Conservation (phyloP, 2,888 invertebrate genomes). For the Orthosia gothica region DNA sequence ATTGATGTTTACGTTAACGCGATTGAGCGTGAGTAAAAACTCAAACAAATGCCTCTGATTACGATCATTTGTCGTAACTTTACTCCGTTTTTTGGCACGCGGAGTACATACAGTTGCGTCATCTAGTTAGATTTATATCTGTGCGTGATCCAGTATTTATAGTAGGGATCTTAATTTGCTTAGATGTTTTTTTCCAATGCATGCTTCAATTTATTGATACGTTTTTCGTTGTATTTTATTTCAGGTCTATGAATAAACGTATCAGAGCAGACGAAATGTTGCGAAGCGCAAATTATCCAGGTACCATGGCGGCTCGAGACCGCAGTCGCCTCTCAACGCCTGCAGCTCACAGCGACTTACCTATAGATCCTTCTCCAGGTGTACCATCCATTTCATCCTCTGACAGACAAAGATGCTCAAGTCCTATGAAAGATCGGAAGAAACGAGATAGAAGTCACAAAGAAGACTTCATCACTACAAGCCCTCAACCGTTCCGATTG, state of each 20-base stretch:
- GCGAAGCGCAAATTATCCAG: constrained; percentile 92
- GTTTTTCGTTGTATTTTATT: constrained; percentile 45
- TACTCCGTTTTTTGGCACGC: too few species aligned
- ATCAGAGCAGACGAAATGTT: constrained; percentile 94
- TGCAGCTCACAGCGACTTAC: constrained; percentile 88
- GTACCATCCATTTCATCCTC: constrained; percentile 81
- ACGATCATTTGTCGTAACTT: too few species aligned
- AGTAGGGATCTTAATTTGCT: neutral
- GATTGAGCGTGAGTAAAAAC: too few species aligned
- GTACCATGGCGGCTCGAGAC: constrained; percentile 93
- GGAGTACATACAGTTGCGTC: too few species aligned
- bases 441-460: constrained; percentile 79
- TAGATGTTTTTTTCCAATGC: neutral
- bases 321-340: constrained; percentile 87
- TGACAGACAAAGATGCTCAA: constrained; percentile 79
- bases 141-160: neutral
- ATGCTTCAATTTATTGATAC: neutral
- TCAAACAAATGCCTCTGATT: too few species aligned
- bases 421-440: constrained; percentile 81
- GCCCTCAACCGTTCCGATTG: constrained; percentile 89
- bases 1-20: too few species aligned
- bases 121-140: too few species aligned
- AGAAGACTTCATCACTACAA: constrained; percentile 90
- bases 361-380: constrained; percentile 86
- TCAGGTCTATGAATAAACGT: constrained; percentile 92